A percentile compares a stretch with the other conserved stretches of the same genome.
These are phyloP conservation scores for Cheirogaleus medius DNA, from an alignment of 2,113 vertebrate genomes.

Conservation along the genomic window DNA sequence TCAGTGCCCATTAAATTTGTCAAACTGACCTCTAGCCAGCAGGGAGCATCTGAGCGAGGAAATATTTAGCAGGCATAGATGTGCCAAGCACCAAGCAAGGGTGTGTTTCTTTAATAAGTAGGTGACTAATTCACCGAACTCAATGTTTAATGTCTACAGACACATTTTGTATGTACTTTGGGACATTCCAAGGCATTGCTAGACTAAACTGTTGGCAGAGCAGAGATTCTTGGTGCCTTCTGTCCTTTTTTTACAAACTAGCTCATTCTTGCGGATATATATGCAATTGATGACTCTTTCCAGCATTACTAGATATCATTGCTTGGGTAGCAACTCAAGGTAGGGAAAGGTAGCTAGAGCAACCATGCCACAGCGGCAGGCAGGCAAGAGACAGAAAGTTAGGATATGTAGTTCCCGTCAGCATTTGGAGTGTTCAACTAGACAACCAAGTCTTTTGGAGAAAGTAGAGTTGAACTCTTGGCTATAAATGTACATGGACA, in stretches of 20 bases:
- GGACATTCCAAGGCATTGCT: background rate
- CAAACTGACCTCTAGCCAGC: conserved; percentile 1
- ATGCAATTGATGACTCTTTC: background rate
- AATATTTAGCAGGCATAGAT: background rate
- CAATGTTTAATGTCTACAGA: background rate
- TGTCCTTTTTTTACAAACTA: conserved; percentile 8
- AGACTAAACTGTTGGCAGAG: background rate
- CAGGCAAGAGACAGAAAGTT: background rate
- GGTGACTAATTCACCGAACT: conserved; percentile 23
- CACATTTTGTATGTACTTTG: background rate
- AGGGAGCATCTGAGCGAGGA: background rate
- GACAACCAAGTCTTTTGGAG: background rate
- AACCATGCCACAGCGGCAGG: background rate
- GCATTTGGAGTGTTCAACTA: background rate
- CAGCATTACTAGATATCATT: background rate
- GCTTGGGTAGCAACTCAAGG: background rate
- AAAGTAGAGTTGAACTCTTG: background rate
- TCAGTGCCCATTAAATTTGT: background rate
- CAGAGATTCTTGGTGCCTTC: background rate
- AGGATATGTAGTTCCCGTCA: background rate
- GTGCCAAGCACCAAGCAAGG: background rate
- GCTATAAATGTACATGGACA: background rate
- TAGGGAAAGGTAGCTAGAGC: background rate
- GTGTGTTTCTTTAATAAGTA: conserved; percentile 41
- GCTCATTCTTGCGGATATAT: background rate